phyloP scores from a whole-genome alignment of 2,888 invertebrate species.

The Catocala fraxini region DNA sequence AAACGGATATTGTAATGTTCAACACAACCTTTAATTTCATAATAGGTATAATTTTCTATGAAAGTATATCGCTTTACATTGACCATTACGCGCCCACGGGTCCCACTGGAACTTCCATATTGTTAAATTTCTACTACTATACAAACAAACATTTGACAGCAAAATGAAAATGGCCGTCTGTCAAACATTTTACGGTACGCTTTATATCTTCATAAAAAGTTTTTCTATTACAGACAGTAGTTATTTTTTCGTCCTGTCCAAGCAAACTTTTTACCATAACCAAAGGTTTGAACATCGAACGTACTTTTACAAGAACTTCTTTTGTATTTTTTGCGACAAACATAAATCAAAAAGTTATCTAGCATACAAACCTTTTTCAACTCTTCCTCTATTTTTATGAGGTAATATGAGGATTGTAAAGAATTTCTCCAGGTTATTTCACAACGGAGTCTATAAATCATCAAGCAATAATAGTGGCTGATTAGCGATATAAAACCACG shows the following conservation, averaged over 20 bases:
- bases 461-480: conserved; percentile 39
- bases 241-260: conserved; percentile 15
- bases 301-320: conserved; percentile 1
- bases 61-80: conserved; percentile 63
- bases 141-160: too few relatives aligned
- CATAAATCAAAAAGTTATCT: conserved; percentile 27
- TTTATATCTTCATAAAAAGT: conserved; percentile 31
- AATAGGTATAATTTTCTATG: conserved; percentile 44
- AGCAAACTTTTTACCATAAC: conserved; percentile 21
- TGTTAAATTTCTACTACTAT: too few relatives aligned
- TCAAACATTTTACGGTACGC: conserved; percentile 23
- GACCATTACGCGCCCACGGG: conserved; percentile 14
- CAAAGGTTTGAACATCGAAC: conserved; percentile 19
- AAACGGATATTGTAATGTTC: too few relatives aligned
- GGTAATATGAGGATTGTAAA: conserved; percentile 10
- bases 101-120: too few relatives aligned
- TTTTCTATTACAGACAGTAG: conserved; percentile 9
- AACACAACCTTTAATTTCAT: too few relatives aligned
- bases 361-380: conserved; percentile 18
- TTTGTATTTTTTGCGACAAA: conserved; percentile 5
- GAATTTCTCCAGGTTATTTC: conserved; percentile 16
- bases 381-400: conserved; percentile 3
- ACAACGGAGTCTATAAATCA: conserved; percentile 39
- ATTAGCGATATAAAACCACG: conserved; percentile 45
- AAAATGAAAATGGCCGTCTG: conserved; percentile 5